phyloP scores from a whole-genome alignment of 2,113 vertebrate species.

The Corythaixoides concolor region DNA sequence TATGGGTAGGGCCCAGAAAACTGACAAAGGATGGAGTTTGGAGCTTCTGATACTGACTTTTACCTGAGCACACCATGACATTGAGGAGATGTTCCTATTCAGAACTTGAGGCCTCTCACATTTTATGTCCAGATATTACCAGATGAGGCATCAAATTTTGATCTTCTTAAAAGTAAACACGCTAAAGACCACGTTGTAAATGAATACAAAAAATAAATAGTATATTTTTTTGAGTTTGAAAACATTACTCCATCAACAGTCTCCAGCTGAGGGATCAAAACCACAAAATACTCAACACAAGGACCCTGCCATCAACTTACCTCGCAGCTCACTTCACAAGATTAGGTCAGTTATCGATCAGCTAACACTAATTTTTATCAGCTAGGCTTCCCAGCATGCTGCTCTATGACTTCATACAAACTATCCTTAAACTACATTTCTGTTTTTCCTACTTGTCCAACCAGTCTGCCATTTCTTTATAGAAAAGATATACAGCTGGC shows the following conservation, averaged over 20 bases:
- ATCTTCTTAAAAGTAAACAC: neutral
- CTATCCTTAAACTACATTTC: neutral
- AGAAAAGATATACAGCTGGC: neutral
- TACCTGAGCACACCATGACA: neutral
- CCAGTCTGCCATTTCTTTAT: neutral
- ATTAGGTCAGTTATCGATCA: neutral
- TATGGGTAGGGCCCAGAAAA: neutral
- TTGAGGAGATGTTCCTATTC: neutral
- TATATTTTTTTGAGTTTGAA: neutral
- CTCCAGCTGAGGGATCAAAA: neutral
- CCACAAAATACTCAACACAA: neutral
- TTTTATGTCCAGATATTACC: neutral
- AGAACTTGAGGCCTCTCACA: neutral
- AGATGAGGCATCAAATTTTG: neutral
- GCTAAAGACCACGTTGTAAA: fast-evolving
- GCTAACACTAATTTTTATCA: neutral
- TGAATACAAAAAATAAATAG: neutral
- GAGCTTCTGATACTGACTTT: neutral
- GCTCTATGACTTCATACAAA: neutral
- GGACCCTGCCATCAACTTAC: neutral
- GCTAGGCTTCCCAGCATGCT: neutral
- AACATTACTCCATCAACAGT: neutral
- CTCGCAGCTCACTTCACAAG: neutral
- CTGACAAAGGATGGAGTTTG: neutral
- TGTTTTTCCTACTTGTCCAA: neutral